Percentiles rank a stretch among this genome's conserved stretches.
phyloP scores from a whole-genome alignment of 2,797 vertebrate species.

The Rhinichthys osculus region DNA sequence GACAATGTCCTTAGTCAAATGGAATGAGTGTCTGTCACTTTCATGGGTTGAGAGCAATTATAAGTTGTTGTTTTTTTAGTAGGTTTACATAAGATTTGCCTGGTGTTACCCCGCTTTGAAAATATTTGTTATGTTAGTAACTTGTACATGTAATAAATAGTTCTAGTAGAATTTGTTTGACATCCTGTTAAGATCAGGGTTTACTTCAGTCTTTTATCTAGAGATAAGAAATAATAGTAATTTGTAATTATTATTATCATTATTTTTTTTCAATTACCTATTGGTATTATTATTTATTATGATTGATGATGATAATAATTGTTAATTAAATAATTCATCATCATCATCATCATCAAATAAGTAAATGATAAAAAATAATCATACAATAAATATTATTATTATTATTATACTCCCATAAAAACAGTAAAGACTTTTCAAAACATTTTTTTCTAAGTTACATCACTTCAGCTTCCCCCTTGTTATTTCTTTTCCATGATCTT shows the following conservation, averaged over 20 bases:
- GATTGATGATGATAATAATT: no score
- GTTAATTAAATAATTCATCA: no score
- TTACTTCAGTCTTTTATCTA: no score
- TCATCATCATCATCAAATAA: no score
- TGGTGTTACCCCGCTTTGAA: neutral
- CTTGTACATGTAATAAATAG: neutral
- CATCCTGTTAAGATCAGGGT: no score
- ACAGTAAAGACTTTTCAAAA: neutral
- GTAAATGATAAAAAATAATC: no score
- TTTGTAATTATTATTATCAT: no score
- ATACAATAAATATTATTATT: neutral
- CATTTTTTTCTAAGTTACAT: neutral
- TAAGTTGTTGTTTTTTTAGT: neutral
- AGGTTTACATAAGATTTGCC: neutral
- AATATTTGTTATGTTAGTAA: neutral
- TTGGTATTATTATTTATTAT: no score
- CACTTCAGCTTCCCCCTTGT: neutral
- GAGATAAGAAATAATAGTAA: no score
- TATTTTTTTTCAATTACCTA: no score
- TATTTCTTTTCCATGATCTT: neutral
- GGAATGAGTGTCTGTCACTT: neutral
- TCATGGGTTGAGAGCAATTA: neutral
- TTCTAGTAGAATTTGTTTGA: neutral
- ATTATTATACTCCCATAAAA: neutral
- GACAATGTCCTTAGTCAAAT: neutral